Conservation (phyloP, 1,140 invertebrate genomes). For the Drosophila punjabiensis region DNA sequence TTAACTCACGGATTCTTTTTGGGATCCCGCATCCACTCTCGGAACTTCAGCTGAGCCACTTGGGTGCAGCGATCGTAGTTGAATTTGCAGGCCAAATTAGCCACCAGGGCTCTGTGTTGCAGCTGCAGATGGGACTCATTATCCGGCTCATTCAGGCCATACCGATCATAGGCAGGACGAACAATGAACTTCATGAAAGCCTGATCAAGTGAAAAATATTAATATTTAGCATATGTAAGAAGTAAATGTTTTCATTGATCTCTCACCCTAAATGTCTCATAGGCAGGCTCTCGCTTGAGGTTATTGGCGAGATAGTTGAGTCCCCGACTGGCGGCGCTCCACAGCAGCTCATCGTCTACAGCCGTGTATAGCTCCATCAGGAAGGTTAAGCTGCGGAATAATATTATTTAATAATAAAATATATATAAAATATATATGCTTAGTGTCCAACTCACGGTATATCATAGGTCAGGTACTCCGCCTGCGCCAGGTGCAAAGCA, state of each 20-base stretch:
- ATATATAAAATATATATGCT: neutral
- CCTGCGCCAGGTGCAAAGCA: conserved; percentile 91
- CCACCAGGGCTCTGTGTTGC: conserved; percentile 86
- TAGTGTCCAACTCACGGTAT: conserved; percentile 80
- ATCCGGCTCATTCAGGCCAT: conserved; percentile 81
- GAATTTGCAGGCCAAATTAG: conserved; percentile 86
- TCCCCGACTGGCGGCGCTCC: conserved; percentile 72
- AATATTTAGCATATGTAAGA: neutral
- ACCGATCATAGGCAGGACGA: conserved; percentile 68
- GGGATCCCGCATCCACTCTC: conserved; percentile 85
- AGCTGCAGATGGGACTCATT: conserved; percentile 85
- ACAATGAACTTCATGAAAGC: conserved; percentile 84
- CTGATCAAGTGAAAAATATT: conserved; percentile 16
- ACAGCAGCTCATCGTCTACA: conserved; percentile 76
- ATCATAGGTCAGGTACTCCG: conserved; percentile 87
- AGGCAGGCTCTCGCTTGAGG: conserved; percentile 81
- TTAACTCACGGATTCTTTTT: conserved; percentile 72
- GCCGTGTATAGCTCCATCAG: conserved; percentile 69
- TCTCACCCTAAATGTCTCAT: conserved; percentile 79
- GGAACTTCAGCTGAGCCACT: conserved; percentile 83
- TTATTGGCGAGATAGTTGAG: conserved; percentile 79
- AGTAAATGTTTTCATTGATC: neutral
- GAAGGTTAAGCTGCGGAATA: conserved; percentile 84
- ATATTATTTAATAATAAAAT: neutral
- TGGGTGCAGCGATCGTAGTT: conserved; percentile 85